These are phyloP conservation scores for Sinocyclocheilus rhinocerous DNA, from an alignment of 2,113 vertebrate species.

Conservation along the genomic window DNA sequence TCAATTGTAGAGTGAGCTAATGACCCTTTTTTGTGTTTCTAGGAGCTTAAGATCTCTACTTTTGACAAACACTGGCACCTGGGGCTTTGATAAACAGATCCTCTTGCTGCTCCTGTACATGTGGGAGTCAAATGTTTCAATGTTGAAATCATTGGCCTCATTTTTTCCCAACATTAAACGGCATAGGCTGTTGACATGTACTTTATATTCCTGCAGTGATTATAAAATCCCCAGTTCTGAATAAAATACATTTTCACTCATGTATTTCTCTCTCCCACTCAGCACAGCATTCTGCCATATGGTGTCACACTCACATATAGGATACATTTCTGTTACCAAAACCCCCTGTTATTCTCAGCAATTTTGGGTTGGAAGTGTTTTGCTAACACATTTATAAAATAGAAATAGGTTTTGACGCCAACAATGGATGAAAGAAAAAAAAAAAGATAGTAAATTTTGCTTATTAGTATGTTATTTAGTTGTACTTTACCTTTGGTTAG, in stretches of 20 bases:
- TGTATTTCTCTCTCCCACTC: slow-evolving; percentile 30
- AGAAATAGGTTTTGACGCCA: not conserved
- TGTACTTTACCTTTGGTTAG: not conserved
- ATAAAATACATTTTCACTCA: slow-evolving; percentile 38
- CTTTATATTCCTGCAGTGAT: slow-evolving; percentile 33
- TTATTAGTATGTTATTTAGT: not conserved
- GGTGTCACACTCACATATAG: slow-evolving; percentile 32
- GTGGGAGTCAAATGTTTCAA: slow-evolving; percentile 51
- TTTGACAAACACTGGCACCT: slow-evolving; percentile 14
- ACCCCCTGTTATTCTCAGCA: not conserved
- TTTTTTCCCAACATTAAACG: slow-evolving; percentile 43
- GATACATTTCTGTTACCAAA: not conserved
- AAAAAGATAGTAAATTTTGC: not conserved
- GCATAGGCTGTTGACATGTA: slow-evolving; percentile 47
- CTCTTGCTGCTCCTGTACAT: slow-evolving; percentile 37
- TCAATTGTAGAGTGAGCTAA: slow-evolving; percentile 47
- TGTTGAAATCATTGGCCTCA: slow-evolving; percentile 54
- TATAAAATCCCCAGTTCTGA: slow-evolving; percentile 47
- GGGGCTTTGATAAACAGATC: slow-evolving; percentile 42
- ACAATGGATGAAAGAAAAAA: not conserved
- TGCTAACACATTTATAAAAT: slow-evolving; percentile 4
- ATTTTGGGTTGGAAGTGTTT: slow-evolving; percentile 19
- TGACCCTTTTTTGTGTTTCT: slow-evolving; percentile 48
- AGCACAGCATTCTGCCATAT: slow-evolving; percentile 51
- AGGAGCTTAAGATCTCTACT: slow-evolving; percentile 32